A percentile compares a stretch with the other conserved stretches of the same genome.
Evolutionary conservation across 2,888 invertebrate species (phyloP).

Genomic region (Adela reaumurella): DNA sequence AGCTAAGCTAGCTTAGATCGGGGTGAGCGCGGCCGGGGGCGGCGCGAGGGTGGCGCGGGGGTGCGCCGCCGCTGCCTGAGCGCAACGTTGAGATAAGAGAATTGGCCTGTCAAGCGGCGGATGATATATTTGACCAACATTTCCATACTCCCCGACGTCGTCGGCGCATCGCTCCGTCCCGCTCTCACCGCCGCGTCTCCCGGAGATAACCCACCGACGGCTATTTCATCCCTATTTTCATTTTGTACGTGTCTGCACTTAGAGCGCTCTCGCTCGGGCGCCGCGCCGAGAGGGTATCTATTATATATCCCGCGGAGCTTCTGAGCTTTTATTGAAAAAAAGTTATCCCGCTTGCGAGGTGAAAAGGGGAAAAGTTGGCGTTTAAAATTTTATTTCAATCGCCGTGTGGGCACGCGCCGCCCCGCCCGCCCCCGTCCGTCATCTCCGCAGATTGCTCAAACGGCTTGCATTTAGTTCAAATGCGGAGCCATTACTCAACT

Average conservation of each 20-base stretch:
- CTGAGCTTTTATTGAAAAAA: constrained; percentile 46
- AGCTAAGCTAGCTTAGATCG: constrained; percentile 57
- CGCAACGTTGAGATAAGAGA: constrained; percentile 65
- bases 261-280: constrained; percentile 2
- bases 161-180: constrained; percentile 16
- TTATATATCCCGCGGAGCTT: constrained; percentile 36
- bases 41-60: constrained; percentile 19
- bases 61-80: constrained; percentile 45
- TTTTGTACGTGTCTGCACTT: constrained; percentile 49
- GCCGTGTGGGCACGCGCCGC: background rate
- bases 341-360: constrained; percentile 21
- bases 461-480: background rate
- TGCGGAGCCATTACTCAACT: background rate
- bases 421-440: too few relatives aligned
- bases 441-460: too few relatives aligned
- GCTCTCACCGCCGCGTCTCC: constrained; percentile 18
- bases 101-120: constrained; percentile 84
- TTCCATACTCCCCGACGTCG: constrained; percentile 59
- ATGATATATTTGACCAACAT: constrained; percentile 90
- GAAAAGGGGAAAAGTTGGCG: constrained; percentile 24
- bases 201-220: background rate
- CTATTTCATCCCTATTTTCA: constrained; percentile 37
- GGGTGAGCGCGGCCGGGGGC: constrained; percentile 42
- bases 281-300: constrained; percentile 36
- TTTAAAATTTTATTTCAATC: constrained; percentile 35